Percentiles rank a stretch among this genome's conserved stretches.
Conservation (phyloP, 2,888 invertebrate species). For the Philereme transversata region DNA sequence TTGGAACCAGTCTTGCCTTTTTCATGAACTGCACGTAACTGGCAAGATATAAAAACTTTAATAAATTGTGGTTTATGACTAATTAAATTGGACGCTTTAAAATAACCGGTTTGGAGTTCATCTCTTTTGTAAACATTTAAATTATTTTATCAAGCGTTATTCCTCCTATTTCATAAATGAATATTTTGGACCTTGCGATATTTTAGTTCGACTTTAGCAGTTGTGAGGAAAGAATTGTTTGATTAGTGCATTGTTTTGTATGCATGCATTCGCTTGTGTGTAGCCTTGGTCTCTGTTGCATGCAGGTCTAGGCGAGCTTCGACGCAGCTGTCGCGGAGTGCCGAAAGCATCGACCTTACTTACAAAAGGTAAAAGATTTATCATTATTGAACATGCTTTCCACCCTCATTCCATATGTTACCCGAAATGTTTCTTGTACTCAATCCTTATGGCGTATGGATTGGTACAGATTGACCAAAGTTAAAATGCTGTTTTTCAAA, state of each 20-base stretch:
- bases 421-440: too few species aligned
- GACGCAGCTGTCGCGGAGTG: conserved; percentile 90
- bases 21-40: conserved; percentile 16
- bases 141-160: conserved; percentile 1
- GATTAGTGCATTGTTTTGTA: conserved; percentile 48
- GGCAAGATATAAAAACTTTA: conserved; percentile 19
- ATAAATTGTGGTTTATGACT: conserved; percentile 16
- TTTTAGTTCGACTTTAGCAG: conserved; percentile 2
- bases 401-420: neutral
- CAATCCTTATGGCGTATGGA: too few species aligned
- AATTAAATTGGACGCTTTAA: conserved; percentile 18
- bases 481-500: too few species aligned
- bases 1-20: conserved; percentile 27
- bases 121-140: conserved; percentile 11
- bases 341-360: conserved; percentile 85
- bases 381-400: conserved; percentile 9
- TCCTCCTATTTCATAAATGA: neutral
- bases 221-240: conserved; percentile 49
- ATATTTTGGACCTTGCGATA: neutral
- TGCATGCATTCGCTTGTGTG: conserved; percentile 78
- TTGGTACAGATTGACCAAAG: too few species aligned
- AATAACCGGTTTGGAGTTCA: conserved; percentile 18
- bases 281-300: conserved; percentile 82
- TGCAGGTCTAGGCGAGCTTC: conserved; percentile 94
- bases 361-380: conserved; percentile 81